A percentile compares a stretch with the other conserved stretches of the same genome.
Conservation (phyloP, 2,888 invertebrate genomes). For the Acanthoscelides obtectus region DNA sequence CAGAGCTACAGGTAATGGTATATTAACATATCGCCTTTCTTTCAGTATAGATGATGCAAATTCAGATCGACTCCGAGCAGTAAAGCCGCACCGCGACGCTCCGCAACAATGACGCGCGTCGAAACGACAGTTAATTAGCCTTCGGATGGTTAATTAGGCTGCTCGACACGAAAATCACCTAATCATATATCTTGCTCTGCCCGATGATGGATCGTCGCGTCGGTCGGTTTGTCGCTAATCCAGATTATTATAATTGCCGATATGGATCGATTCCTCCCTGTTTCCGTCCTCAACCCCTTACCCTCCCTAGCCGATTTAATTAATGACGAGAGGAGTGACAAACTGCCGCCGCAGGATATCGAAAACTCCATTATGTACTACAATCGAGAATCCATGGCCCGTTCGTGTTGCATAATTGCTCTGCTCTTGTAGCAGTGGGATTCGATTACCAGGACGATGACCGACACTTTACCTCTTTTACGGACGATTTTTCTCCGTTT, state of each 20-base stretch:
- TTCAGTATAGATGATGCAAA: too few species aligned
- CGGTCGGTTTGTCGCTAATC: constrained; percentile 33
- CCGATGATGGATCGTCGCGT: constrained; percentile 36
- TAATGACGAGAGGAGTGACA: background rate
- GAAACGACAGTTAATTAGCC: constrained; percentile 43
- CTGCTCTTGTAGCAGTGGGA: background rate
- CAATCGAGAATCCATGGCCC: background rate
- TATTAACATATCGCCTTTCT: too few species aligned
- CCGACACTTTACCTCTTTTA: background rate
- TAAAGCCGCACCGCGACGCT: too few species aligned
- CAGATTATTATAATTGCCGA: constrained; percentile 32
- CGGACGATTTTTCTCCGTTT: too few species aligned
- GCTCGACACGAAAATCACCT: constrained; percentile 41
- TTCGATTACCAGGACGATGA: too few species aligned
- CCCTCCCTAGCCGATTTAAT: background rate
- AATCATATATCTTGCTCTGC: constrained; percentile 40
- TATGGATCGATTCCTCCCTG: constrained; percentile 27
- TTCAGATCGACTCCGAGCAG: too few species aligned
- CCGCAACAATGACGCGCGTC: constrained; percentile 29
- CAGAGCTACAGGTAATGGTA: too few species aligned
- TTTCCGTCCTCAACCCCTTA: too few species aligned
- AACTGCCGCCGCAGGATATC: background rate
- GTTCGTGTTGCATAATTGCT: background rate
- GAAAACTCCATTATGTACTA: background rate
- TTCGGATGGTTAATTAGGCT: constrained; percentile 40